Evolutionary conservation across 2,113 vertebrate genomes (phyloP).

Genomic region (Aythya baeri): DNA sequence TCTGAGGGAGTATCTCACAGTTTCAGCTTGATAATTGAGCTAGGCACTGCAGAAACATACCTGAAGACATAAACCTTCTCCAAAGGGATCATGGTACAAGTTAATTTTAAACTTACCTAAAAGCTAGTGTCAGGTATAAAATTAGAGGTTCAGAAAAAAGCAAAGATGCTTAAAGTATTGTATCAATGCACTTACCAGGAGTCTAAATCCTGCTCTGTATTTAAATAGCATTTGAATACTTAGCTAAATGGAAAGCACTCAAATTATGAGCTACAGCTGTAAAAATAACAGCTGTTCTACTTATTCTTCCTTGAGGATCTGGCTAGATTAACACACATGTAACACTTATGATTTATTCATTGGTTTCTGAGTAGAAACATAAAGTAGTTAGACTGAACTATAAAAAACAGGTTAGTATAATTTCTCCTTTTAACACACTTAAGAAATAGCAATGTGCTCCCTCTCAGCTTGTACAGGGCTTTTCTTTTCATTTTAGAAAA

Average conservation of each 20-base stretch:
- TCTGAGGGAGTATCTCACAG: neutral
- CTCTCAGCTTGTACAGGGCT: neutral
- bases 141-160: constrained; percentile 13
- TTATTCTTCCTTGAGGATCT: constrained; percentile 38
- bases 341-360: constrained; percentile 60
- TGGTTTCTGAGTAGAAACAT: constrained; percentile 6
- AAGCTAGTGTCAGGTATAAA: neutral
- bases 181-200: neutral
- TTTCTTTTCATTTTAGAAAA: neutral
- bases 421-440: constrained; percentile 12
- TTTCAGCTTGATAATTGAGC: neutral
- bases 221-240: constrained; percentile 42
- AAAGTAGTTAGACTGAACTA: constrained; percentile 54
- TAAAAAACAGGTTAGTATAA: constrained; percentile 46
- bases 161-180: neutral
- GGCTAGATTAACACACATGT: constrained; percentile 50
- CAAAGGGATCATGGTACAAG: neutral
- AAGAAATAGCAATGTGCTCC: constrained; percentile 1
- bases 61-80: neutral
- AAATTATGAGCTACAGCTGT: constrained; percentile 47
- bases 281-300: constrained; percentile 63
- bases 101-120: constrained; percentile 23
- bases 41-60: neutral
- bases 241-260: constrained; percentile 41
- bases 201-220: neutral